Evolutionary conservation across 1,140 invertebrate genomes (phyloP).

Genomic region (Olivierus martensii): DNA sequence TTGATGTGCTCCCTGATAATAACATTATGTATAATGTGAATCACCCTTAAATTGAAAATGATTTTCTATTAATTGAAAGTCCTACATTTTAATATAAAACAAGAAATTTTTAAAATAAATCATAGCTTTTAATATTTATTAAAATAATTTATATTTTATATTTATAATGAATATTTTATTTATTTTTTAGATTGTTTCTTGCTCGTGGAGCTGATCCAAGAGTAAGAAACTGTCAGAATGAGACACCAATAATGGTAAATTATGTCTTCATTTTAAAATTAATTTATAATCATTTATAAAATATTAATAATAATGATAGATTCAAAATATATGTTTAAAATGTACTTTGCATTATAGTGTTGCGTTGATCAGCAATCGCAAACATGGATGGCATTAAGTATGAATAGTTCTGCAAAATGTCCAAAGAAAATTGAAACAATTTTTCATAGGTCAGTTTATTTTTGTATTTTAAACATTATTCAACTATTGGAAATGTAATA

Average conservation of each 20-base stretch:
- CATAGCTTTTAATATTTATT: no score
- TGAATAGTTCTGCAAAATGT: constrained; percentile 27
- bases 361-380: constrained; percentile 26
- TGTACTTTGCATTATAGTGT: constrained; percentile 10
- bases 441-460: constrained; percentile 43
- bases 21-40: no score
- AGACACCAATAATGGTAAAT: not conserved
- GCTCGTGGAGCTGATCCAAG: constrained; percentile 60
- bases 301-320: not conserved
- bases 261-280: not conserved
- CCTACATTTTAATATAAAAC: no score
- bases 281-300: not conserved
- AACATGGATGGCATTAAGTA: constrained; percentile 28
- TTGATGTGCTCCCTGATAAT: no score
- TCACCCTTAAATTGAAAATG: no score
- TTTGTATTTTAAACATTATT: no score
- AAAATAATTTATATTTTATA: no score
- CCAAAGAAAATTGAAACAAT: constrained; percentile 34
- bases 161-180: no score
- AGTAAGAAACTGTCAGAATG: constrained; percentile 39
- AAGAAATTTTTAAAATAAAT: no score
- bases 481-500: no score
- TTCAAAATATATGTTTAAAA: not conserved
- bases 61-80: no score
- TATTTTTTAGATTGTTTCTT: constrained; percentile 40